Base-by-base conservation (phyloP, 2,797 vertebrate species). In the Rhinoraja longicauda region DNA sequence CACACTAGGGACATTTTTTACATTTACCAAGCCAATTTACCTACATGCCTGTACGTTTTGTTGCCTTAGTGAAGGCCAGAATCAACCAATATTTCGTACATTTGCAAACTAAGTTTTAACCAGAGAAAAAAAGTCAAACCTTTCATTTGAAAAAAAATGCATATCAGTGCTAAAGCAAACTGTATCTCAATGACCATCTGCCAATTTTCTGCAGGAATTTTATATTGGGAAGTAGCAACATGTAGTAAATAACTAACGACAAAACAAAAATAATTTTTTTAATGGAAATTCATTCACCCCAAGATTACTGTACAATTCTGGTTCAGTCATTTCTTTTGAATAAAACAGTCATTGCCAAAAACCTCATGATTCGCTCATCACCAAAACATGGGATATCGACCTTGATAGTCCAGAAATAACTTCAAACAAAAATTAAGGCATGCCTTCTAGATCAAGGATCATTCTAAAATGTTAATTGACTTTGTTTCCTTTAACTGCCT, bases 371-470 rank as follows among this genome's bases (percentile, higher is more conserved):
- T 36, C 88, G 90, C 32, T 70, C 64, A 90, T 39, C 24, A 53
- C 29, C 84, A 6, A 53, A 86, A 1, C 19, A 39, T 39, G 6
- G 90, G 67, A 90, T 24, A 24, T 70, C 62, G 17, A 9, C 24
- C n/a, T 90, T 29, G 88, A 70, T 19, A 70, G 86, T 70, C 32
- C 64, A 90, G 36, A 67, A 90, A 70, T 90, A 86, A 90, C 64
- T 24, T 26, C 5, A 19, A 39, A 90, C 5, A 26, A 90, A 29
- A 88, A 90, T 70, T 72, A 39, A 5, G 88, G 32, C 88, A 72
- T 19, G 13, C 62, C 64, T 13, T 9, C 64, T n/a, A n/a, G n/a
- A n/a, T n/a, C n/a, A n/a, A n/a, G 6, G 0, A 64, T 64, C 62
- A 64, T 64, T 64, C 8, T 64, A 64, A 64, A 64, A 64, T 8